A percentile compares a stretch with the other conserved stretches of the same genome.
Evolutionary conservation across 92 coral and sea anemone genomes (phyloP).

Genomic region (Anthopleura xanthogrammica): DNA sequence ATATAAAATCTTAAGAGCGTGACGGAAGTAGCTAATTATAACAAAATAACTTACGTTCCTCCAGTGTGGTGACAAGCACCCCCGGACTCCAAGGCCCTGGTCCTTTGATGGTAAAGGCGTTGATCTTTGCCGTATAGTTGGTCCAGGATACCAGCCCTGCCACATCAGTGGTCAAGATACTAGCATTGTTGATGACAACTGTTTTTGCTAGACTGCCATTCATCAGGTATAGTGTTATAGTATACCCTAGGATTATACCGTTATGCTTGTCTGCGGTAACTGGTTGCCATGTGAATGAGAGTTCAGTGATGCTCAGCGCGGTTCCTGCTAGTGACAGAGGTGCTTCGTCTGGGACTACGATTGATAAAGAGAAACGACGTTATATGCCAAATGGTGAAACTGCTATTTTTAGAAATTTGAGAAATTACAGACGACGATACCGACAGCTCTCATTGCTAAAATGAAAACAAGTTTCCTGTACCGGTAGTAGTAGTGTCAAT

Average conservation of each 20-base stretch:
- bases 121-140: conserved; percentile 47
- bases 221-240: not conserved
- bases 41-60: conserved; percentile 19
- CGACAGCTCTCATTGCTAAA: too few species aligned
- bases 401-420: too few species aligned
- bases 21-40: too few species aligned
- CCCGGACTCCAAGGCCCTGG: conserved; percentile 52
- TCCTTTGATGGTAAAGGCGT: conserved; percentile 69
- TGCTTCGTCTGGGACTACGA: conserved; percentile 34
- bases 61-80: conserved; percentile 44
- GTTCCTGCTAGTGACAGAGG: conserved; percentile 17
- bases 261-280: conserved; percentile 30
- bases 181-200: conserved; percentile 1
- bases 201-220: not conserved
- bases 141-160: conserved; percentile 46
- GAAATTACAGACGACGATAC: conserved; percentile 11
- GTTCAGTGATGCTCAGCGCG: conserved; percentile 19
- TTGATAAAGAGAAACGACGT: not conserved
- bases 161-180: not conserved
- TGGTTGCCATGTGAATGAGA: conserved; percentile 46
- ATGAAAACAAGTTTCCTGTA: too few species aligned
- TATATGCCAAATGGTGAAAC: too few species aligned
- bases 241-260: conserved; percentile 59
- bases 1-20: not conserved
- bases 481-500: too few species aligned